Evolutionary conservation across 2,113 vertebrate genomes (phyloP).

Genomic region (Saguinus imperator): DNA sequence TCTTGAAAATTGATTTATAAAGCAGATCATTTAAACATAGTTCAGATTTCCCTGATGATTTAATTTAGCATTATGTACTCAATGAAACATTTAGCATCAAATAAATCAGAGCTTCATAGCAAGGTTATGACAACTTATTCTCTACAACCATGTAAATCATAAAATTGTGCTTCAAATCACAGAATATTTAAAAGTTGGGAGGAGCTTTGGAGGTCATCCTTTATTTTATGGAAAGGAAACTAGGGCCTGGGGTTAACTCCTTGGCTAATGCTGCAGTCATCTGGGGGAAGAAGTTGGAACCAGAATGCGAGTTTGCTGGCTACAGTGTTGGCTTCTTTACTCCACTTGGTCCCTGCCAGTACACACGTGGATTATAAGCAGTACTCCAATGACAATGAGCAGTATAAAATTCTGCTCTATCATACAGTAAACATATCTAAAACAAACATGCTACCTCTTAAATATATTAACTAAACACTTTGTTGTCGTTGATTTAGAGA

Average conservation of each 20-base stretch:
- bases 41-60: neutral
- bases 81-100: neutral
- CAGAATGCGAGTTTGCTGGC: neutral
- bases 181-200: neutral
- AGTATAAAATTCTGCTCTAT: neutral
- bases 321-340: neutral
- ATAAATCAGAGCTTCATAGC: neutral
- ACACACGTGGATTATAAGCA: accelerated
- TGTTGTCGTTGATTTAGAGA: neutral
- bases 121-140: neutral
- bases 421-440: neutral
- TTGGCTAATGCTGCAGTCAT: neutral
- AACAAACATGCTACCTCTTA: neutral
- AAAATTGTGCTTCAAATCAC: neutral
- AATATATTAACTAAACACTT: neutral
- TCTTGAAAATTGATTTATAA: neutral
- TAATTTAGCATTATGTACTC: neutral
- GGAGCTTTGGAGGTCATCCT: neutral
- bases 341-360: neutral
- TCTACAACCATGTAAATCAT: neutral
- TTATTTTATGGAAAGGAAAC: slow-evolving; percentile 38
- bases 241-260: neutral
- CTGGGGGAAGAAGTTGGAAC: neutral
- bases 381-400: neutral
- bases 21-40: neutral